Conservation (phyloP, 2,113 vertebrate species). For the Halichoerus grypus region DNA sequence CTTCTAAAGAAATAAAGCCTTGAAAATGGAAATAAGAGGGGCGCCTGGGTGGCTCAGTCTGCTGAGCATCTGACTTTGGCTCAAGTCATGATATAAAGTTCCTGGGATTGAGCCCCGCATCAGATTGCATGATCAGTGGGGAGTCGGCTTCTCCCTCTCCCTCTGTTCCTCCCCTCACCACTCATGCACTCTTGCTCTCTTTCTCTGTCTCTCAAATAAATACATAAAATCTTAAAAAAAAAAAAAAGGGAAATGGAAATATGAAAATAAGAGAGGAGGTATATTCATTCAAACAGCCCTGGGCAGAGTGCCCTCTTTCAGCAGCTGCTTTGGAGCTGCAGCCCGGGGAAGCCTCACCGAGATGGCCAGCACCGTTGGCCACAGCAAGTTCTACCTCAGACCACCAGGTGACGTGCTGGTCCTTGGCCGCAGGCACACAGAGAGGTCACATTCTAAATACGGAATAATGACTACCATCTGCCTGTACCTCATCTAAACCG, state of each 20-base stretch:
- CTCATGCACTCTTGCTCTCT: not conserved
- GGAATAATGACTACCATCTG: not conserved
- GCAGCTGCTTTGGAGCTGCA: not conserved
- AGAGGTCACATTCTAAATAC: not conserved
- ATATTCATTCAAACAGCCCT: not conserved
- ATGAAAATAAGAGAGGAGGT: not conserved
- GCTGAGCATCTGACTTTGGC: not conserved
- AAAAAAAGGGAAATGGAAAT: not conserved
- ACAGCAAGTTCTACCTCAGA: not conserved
- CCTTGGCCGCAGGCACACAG: not conserved
- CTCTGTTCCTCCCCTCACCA: not conserved
- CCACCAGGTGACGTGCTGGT: fast-evolving
- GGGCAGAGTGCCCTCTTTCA: not conserved
- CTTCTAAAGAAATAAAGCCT: conserved; percentile 37
- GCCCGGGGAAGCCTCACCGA: not conserved
- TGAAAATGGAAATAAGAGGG: not conserved
- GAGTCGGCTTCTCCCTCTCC: not conserved
- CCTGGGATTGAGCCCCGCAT: not conserved
- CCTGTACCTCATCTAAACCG: not conserved
- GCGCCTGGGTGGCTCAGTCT: not conserved
- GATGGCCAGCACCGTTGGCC: not conserved
- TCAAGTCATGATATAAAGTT: not conserved
- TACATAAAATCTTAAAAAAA: not conserved
- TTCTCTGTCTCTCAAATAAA: not conserved
- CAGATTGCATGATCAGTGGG: not conserved